These are phyloP conservation scores for Pelobates fuscus DNA, from an alignment of 2,113 vertebrate genomes.

Conservation along the genomic window DNA sequence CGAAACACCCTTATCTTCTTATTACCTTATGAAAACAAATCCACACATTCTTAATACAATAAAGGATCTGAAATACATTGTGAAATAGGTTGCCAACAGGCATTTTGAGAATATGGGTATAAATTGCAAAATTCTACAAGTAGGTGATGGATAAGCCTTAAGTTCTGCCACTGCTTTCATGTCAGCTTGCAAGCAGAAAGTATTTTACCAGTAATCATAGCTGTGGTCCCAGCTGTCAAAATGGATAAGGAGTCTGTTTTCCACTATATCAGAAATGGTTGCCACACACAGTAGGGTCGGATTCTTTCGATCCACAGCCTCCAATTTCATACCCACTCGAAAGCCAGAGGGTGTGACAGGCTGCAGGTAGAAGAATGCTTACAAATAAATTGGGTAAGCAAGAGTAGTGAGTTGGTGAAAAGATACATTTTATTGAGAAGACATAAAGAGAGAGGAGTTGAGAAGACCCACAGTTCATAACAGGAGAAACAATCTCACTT, in stretches of 20 bases:
- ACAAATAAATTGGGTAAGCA: background rate
- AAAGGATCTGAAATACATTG: too few relatives aligned
- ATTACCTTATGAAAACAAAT: too few relatives aligned
- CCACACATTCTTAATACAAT: too few relatives aligned
- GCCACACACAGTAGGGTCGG: conserved; percentile 81
- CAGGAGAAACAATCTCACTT: too few relatives aligned
- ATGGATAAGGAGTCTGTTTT: conserved; percentile 84
- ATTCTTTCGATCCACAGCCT: conserved; percentile 87
- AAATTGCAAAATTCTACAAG: too few relatives aligned
- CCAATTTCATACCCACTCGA: conserved; percentile 87
- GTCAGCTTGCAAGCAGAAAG: too few relatives aligned
- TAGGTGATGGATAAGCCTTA: too few relatives aligned
- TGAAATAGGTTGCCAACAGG: too few relatives aligned
- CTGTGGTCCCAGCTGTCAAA: conserved; percentile 89
- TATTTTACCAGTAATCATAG: conserved; percentile 86
- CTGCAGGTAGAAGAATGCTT: conserved; percentile 57
- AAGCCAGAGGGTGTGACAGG: conserved; percentile 85
- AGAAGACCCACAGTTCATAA: too few relatives aligned
- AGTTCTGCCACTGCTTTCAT: too few relatives aligned
- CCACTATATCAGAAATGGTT: conserved; percentile 78
- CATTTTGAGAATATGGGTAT: too few relatives aligned
- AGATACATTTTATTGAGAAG: background rate
- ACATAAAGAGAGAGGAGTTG: background rate
- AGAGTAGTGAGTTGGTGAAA: background rate
- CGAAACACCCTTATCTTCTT: too few relatives aligned